phyloP scores from a whole-genome alignment of 2,113 vertebrate species.

The Mus pahari region DNA sequence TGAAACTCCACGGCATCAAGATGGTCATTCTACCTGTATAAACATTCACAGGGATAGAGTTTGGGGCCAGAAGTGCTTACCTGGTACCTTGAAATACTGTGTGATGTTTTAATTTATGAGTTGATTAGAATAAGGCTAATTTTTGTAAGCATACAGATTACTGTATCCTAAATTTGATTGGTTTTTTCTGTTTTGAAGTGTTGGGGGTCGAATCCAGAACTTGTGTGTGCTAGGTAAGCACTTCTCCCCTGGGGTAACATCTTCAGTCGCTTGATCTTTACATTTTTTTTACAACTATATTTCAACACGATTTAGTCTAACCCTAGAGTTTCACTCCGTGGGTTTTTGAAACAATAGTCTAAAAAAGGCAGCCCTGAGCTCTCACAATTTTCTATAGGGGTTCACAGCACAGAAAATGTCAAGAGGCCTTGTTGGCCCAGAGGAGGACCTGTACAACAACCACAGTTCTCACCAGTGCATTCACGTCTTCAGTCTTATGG shows the following conservation, averaged over 20 bases:
- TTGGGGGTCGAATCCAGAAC: not conserved
- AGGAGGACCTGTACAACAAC: not conserved
- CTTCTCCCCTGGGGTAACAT: not conserved
- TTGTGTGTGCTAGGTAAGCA: not conserved
- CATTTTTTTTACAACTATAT: not conserved
- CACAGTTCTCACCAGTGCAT: slow-evolving; percentile 91
- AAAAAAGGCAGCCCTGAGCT: not conserved
- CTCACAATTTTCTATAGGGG: not conserved
- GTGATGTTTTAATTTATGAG: not conserved
- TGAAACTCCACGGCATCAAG: not conserved
- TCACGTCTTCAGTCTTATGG: slow-evolving; percentile 98
- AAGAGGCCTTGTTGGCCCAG: not conserved
- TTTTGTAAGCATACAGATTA: not conserved
- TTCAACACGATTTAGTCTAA: not conserved
- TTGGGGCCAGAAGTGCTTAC: not conserved
- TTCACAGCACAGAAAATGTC: not conserved
- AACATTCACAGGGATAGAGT: not conserved
- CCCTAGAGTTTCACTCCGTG: not conserved
- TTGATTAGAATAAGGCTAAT: not conserved
- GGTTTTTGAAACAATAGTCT: not conserved
- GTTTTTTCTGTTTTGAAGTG: not conserved
- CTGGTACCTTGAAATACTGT: not conserved
- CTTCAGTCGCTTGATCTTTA: not conserved
- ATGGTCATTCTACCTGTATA: not conserved
- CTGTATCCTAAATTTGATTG: not conserved